Conservation (phyloP, 1,140 invertebrate species). For the Apis cerana region DNA sequence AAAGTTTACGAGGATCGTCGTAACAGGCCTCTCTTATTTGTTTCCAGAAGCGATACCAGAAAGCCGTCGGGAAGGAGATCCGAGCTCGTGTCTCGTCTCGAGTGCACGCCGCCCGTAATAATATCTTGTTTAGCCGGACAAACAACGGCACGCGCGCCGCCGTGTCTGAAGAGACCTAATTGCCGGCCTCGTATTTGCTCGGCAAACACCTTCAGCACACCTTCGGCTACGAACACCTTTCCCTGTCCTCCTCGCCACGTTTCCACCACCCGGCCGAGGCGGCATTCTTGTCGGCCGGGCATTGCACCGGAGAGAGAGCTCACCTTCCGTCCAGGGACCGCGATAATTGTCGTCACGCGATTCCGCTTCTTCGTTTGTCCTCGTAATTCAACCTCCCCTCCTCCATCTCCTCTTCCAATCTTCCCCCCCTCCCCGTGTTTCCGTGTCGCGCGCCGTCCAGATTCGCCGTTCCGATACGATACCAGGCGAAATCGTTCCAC, state of each 20-base stretch:
- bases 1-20: constrained; percentile 27
- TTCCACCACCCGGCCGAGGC: background rate
- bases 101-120: constrained; percentile 45
- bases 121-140: constrained; percentile 66
- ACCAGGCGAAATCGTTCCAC: constrained; percentile 1
- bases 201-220: constrained; percentile 58
- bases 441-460: background rate
- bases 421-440: background rate
- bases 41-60: constrained; percentile 44
- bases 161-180: constrained; percentile 58
- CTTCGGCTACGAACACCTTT: constrained; percentile 28
- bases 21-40: constrained; percentile 46
- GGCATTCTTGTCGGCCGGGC: background rate
- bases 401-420: background rate
- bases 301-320: background rate
- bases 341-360: constrained; percentile 35
- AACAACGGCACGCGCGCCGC: constrained; percentile 61
- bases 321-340: background rate
- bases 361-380: constrained; percentile 12
- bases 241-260: constrained; percentile 7
- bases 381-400: constrained; percentile 17
- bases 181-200: constrained; percentile 63
- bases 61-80: constrained; percentile 22
- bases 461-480: constrained; percentile 8
- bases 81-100: constrained; percentile 32